These are phyloP conservation scores for Sebastes hubbsi DNA, from an alignment of 2,797 vertebrate genomes.

Conservation along the genomic window DNA sequence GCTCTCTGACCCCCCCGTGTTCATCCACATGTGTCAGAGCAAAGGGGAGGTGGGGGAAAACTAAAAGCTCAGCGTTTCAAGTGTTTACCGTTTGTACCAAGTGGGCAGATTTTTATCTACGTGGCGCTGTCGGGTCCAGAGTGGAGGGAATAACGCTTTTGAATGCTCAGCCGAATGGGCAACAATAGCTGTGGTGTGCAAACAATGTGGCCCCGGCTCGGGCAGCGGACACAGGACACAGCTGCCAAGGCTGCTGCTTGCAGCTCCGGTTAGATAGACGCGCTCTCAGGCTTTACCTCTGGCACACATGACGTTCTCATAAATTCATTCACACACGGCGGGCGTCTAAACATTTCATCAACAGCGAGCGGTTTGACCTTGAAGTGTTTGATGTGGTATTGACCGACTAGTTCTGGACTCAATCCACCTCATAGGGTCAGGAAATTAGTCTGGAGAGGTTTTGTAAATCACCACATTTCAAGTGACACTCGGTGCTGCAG, in stretches of 20 bases:
- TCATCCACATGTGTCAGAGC: conserved; percentile 62
- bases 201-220: conserved; percentile 76
- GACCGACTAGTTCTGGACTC: background rate
- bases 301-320: conserved; percentile 49
- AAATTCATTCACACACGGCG: background rate
- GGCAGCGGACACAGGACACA: conserved; percentile 68
- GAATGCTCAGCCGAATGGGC: conserved; percentile 84
- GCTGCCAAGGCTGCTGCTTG: conserved; percentile 64
- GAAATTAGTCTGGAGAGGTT: conserved; percentile 12
- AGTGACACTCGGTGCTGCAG: background rate
- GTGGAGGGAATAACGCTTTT: conserved; percentile 83
- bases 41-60: conserved; percentile 63
- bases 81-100: conserved; percentile 83
- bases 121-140: conserved; percentile 75
- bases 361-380: background rate
- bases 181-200: conserved; percentile 80
- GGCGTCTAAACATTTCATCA: background rate
- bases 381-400: background rate
- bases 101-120: conserved; percentile 89
- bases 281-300: conserved; percentile 51
- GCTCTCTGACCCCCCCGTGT: conserved; percentile 4
- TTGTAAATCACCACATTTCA: background rate
- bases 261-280: conserved; percentile 16
- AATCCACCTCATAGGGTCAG: background rate
- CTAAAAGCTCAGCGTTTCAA: conserved; percentile 84